phyloP scores from a whole-genome alignment of 2,797 vertebrate species.

The Nyctalus aviator region DNA sequence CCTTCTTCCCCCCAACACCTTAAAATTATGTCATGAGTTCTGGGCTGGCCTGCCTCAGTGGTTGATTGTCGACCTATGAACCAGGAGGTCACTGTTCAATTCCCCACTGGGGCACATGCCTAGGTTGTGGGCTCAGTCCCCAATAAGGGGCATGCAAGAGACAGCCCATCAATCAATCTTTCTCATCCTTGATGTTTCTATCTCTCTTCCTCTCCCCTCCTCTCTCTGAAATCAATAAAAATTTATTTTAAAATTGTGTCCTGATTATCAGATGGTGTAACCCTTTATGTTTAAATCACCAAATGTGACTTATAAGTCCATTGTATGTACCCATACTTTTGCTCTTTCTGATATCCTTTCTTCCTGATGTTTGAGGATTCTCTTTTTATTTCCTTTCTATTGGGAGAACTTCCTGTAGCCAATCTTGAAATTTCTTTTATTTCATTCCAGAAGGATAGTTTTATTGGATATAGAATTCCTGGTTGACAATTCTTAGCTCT shows the following conservation, averaged over 20 bases:
- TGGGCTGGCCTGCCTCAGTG: too few relatives aligned
- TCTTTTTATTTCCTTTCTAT: not conserved
- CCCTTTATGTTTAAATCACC: not conserved
- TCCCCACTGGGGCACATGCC: accelerated
- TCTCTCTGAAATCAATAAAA: too few relatives aligned
- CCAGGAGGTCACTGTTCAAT: too few relatives aligned
- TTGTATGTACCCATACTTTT: not conserved
- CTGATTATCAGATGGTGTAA: not conserved
- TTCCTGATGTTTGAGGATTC: not conserved
- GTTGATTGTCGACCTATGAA: too few relatives aligned
- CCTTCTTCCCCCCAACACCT: too few relatives aligned
- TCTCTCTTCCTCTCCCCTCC: too few relatives aligned
- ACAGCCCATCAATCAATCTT: too few relatives aligned
- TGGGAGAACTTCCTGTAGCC: not conserved
- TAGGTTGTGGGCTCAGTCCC: too few relatives aligned
- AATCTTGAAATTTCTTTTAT: not conserved
- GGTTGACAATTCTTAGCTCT: not conserved
- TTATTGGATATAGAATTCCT: not conserved
- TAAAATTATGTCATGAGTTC: not conserved
- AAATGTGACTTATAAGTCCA: not conserved
- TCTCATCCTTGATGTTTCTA: too few relatives aligned
- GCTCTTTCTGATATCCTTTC: not conserved
- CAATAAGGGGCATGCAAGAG: too few relatives aligned
- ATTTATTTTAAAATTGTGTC: not conserved
- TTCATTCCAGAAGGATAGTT: not conserved